Base-by-base conservation (phyloP, 2,797 vertebrate species). In the Manis crassicaudata region DNA sequence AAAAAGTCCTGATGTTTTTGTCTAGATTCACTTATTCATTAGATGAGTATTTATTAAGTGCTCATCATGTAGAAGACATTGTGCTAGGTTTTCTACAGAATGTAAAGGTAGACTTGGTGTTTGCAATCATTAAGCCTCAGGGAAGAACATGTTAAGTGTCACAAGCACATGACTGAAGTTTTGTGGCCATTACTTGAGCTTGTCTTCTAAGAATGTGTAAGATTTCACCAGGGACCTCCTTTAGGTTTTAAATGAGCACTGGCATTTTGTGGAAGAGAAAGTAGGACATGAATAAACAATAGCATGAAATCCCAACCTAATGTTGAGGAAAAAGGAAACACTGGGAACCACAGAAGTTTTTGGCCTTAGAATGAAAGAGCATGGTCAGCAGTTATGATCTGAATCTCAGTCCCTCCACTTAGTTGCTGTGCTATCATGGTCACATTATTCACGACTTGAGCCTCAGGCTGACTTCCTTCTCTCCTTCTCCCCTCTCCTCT, bases 11-110 rank as follows among this genome's bases (percentile, higher is more conserved):
- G 40, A 1, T 63, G 23, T 90, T 82, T 85, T 91, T 62, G 85
- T 88, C 27, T 85, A 76, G 37, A 65, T 72, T 81, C 21, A 56
- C 93, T 70, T 0, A 40, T 90, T 89, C 20, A 70, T 35, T 87
- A 72, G 35, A 21, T 95, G 75, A 88, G 43, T 87, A 58, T 79
- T 54, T 96, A 62, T 86, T 88, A 93, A 94, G n/a, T 81, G 32
- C 29, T 77, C 72, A 21, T 37, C 90, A 54, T 50, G 6, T 93
- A 29, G 43, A 76, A 70, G 23, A 21, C 62, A 65, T 54, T 79
- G 52, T 90, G 16, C 25, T 56, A 37, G 54, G 32, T 65, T 88
- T 70, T 83, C 32, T 62, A 72, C 0, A 86, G 37, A 13, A 46
- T 40, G n/a, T 79, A 93, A 77, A 77, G 54, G 60, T 82, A 82